Base-by-base conservation (phyloP, 2,113 vertebrate genomes). In the Catharus bicknelli region DNA sequence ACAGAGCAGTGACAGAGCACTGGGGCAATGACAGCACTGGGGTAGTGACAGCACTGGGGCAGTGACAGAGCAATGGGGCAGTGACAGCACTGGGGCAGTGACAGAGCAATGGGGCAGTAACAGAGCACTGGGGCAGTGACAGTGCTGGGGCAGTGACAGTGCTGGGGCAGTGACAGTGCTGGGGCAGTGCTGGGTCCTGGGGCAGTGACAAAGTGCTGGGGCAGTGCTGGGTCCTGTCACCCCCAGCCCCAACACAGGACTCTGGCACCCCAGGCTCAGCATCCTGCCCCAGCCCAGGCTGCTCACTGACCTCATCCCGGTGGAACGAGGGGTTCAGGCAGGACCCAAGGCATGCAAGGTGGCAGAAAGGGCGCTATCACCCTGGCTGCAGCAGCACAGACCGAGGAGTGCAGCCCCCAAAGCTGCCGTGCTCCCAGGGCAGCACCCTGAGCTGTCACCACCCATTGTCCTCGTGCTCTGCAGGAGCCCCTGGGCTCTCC, bases 401-500 rank as follows among this genome's bases (percentile, higher is more conserved):
- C 20, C 5, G 21, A 47, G 45, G 10, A 47, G 45, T 47, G 45
- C 6, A 2, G 50, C 36, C 76, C 59, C 61, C 38, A 29, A 27
- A 9, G 9, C 15, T 0, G 1, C 58, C 1, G 30, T 3, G 51
- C 0, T 9, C 47, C 45, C 36, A 11, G 2, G 57, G 34, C 57
- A 6, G 45, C 45, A 45, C 58, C 34, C 27, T 5, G 34, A 34
- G 15, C 61, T 3, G 23, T 4, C 7, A 0, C 32, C 25, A 20
- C 5, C 40, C 29, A 1, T 25, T 2, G 1, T 80, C 90, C 75
- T 90, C 32, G 20, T 4, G 3, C 87, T 75, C 87, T 64, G 70
- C 45, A 92, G 83, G 87, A 97, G 93, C 97, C 92, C 67, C 73
- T 42, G 5, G 36, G 61, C 64, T 96, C 96, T 96, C 93, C 97